Evolutionary conservation across 2,113 vertebrate genomes (phyloP).

Genomic region (Dromas ardeola): DNA sequence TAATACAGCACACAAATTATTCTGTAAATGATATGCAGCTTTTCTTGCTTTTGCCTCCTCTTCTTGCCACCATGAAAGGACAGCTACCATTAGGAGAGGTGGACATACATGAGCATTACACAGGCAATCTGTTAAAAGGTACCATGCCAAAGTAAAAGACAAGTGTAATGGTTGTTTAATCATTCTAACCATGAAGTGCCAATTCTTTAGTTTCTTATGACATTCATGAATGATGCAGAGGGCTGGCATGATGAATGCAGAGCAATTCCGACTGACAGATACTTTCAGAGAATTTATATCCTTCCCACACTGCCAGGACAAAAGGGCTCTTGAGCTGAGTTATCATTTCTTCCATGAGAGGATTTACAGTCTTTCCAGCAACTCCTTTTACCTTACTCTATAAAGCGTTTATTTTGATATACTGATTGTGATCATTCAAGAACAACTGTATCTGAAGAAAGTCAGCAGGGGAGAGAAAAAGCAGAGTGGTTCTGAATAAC

Average conservation of each 20-base stretch:
- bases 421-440: constrained; percentile 70
- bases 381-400: constrained; percentile 70
- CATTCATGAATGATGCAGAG: constrained; percentile 80
- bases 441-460: constrained; percentile 72
- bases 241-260: constrained; percentile 69
- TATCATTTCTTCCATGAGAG: constrained; percentile 73
- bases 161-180: constrained; percentile 73
- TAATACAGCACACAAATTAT: not conserved
- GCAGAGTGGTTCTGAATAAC: not conserved
- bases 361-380: constrained; percentile 76
- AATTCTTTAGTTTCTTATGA: constrained; percentile 77
- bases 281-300: constrained; percentile 76
- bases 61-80: not conserved
- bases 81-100: not conserved
- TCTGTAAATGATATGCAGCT: not conserved
- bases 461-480: not conserved
- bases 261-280: constrained; percentile 72
- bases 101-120: not conserved
- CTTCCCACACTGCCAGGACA: constrained; percentile 50
- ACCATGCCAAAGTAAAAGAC: constrained; percentile 48
- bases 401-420: constrained; percentile 75
- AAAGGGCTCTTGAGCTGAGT: constrained; percentile 73
- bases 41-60: not conserved
- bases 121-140: constrained; percentile 38
- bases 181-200: constrained; percentile 72